These are phyloP conservation scores for Thecophora atra DNA, from an alignment of 2,888 invertebrate genomes.

Conservation along the genomic window DNA sequence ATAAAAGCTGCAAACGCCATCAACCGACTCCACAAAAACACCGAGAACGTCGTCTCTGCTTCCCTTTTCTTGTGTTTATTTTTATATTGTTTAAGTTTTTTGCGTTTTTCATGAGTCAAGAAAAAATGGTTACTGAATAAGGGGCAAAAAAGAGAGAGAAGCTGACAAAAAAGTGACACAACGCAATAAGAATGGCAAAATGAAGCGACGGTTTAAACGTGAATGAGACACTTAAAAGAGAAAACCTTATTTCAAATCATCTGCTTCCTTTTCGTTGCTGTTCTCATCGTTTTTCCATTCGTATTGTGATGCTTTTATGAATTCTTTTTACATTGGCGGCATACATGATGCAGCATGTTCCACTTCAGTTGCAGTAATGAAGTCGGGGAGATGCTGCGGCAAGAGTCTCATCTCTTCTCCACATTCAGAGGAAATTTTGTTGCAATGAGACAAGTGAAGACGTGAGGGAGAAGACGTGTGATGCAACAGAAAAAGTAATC, in stretches of 20 bases:
- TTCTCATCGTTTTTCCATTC: conserved; percentile 2
- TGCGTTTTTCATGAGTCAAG: conserved; percentile 6
- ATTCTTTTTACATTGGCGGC: background rate
- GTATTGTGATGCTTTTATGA: background rate
- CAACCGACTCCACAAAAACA: background rate
- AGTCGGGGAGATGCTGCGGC: conserved; percentile 31
- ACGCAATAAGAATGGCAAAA: conserved; percentile 26
- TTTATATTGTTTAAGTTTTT: background rate
- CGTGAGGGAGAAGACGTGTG: too few species aligned
- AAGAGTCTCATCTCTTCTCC: background rate
- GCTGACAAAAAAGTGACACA: conserved; percentile 13
- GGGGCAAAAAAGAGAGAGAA: background rate
- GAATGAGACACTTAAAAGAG: conserved; percentile 23
- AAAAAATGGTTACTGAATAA: background rate
- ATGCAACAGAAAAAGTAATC: too few species aligned
- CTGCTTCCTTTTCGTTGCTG: background rate
- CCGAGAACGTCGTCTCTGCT: background rate
- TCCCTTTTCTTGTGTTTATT: conserved; percentile 19
- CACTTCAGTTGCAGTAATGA: conserved; percentile 31
- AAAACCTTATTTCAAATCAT: conserved; percentile 26
- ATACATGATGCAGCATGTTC: conserved; percentile 17
- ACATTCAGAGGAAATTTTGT: too few species aligned
- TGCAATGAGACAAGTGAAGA: too few species aligned
- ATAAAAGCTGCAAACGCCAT: background rate
- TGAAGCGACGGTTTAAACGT: conserved; percentile 30